A percentile compares a stretch with the other conserved stretches of the same genome.
These are phyloP conservation scores for Nemotelus nigrinus DNA, from an alignment of 2,888 invertebrate species.

Conservation along the genomic window DNA sequence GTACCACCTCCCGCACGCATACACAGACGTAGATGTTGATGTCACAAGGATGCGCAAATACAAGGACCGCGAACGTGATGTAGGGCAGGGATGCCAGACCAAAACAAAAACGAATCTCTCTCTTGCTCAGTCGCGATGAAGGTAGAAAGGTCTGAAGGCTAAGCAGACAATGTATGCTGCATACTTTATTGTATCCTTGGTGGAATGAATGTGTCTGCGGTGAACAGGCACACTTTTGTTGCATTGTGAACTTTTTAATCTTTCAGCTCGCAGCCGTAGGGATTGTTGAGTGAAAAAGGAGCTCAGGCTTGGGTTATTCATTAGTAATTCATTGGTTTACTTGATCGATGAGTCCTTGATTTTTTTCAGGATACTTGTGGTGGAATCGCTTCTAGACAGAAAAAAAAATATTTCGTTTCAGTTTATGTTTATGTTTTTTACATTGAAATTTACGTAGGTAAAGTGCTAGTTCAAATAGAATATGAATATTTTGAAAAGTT, in stretches of 20 bases:
- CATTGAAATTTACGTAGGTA: too few species aligned
- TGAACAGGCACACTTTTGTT: background rate
- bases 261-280: background rate
- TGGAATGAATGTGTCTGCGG: background rate
- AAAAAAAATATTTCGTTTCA: too few species aligned
- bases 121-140: too few species aligned
- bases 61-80: conserved; percentile 2
- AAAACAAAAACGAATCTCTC: background rate
- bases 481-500: too few species aligned
- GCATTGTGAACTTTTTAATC: background rate
- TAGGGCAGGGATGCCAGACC: conserved; percentile 3
- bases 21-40: background rate
- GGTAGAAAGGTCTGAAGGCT: too few species aligned
- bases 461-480: too few species aligned
- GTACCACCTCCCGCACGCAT: background rate
- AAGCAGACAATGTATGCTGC: too few species aligned
- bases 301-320: background rate
- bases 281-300: background rate
- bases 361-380: too few species aligned
- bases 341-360: too few species aligned
- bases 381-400: too few species aligned
- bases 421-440: too few species aligned
- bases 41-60: conserved; percentile 12
- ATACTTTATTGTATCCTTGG: background rate
- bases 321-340: conserved; percentile 7